Percentiles rank a stretch among this genome's conserved stretches.
Conservation (phyloP, 2,113 vertebrate genomes). For the Chamaea fasciata region DNA sequence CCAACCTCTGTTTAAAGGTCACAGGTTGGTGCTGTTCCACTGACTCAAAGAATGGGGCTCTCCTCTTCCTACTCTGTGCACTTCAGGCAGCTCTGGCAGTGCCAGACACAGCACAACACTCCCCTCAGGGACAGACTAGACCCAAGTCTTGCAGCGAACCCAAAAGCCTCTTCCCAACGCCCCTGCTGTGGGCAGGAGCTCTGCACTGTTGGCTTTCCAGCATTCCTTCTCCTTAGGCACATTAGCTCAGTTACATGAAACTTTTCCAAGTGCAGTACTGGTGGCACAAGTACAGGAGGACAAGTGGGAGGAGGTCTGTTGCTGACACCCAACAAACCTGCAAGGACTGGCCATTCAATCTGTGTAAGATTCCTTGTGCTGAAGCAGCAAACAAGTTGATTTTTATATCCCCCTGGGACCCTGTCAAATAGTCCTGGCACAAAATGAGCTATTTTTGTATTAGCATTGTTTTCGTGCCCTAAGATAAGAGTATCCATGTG, state of each 20-base stretch:
- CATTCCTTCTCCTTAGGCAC: not conserved
- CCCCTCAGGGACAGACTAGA: not conserved
- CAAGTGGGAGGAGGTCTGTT: not conserved
- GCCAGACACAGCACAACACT: not conserved
- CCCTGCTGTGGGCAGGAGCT: not conserved
- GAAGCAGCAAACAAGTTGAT: not conserved
- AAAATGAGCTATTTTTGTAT: not conserved
- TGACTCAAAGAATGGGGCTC: not conserved
- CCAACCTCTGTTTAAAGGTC: not conserved
- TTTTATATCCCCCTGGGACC: not conserved
- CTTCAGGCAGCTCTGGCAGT: not conserved
- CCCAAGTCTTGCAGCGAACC: not conserved
- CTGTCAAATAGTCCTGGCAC: not conserved
- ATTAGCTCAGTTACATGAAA: not conserved
- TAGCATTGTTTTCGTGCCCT: accelerated
- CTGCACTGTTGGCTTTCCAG: accelerated
- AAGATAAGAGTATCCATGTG: too few relatives aligned
- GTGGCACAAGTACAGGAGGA: not conserved
- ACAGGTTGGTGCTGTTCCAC: not conserved
- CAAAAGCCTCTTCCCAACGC: not conserved
- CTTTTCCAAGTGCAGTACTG: not conserved
- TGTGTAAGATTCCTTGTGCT: not conserved
- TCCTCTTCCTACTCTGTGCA: accelerated
- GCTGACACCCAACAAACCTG: not conserved
- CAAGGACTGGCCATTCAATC: not conserved